Percentiles rank a stretch among this genome's conserved stretches.
phyloP scores from a whole-genome alignment of 2,113 vertebrate genomes.

The Galemys pyrenaicus region DNA sequence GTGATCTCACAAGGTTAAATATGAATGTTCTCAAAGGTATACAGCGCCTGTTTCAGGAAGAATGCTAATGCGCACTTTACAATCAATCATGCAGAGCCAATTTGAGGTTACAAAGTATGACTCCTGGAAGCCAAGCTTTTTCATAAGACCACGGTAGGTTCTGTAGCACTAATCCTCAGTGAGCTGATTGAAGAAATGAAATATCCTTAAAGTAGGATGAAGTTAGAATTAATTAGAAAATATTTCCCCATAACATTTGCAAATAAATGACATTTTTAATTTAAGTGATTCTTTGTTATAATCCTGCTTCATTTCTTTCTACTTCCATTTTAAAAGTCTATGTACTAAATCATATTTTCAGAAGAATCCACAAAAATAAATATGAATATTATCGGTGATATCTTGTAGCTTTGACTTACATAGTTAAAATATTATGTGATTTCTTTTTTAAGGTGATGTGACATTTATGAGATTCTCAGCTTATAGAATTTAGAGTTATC shows the following conservation, averaged over 20 bases:
- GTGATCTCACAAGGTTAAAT: constrained; percentile 55
- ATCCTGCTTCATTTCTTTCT: constrained; percentile 33
- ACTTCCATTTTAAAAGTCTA: constrained; percentile 13
- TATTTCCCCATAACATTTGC: not conserved
- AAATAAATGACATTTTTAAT: constrained; percentile 51
- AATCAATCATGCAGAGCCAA: constrained; percentile 14
- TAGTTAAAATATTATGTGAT: not conserved
- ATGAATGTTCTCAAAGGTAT: constrained; percentile 52
- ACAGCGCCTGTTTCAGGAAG: constrained; percentile 32
- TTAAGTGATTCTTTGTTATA: constrained; percentile 24
- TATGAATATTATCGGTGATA: constrained; percentile 1
- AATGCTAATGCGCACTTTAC: constrained; percentile 40
- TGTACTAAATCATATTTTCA: constrained; percentile 14
- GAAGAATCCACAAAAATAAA: constrained; percentile 33
- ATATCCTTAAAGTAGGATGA: constrained; percentile 26
- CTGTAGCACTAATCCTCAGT: not conserved
- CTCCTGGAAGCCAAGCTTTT: constrained; percentile 24
- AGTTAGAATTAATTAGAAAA: constrained; percentile 35
- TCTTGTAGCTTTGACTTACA: constrained; percentile 17
- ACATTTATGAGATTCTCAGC: not conserved
- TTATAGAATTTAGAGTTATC: constrained; percentile 41
- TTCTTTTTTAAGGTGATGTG: not conserved
- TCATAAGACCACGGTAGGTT: not conserved
- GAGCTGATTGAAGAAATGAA: constrained; percentile 17
- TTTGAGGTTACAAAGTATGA: constrained; percentile 24